These are phyloP conservation scores for Lasius fuliginosus DNA, from an alignment of 2,888 invertebrate genomes.

Conservation along the genomic window DNA sequence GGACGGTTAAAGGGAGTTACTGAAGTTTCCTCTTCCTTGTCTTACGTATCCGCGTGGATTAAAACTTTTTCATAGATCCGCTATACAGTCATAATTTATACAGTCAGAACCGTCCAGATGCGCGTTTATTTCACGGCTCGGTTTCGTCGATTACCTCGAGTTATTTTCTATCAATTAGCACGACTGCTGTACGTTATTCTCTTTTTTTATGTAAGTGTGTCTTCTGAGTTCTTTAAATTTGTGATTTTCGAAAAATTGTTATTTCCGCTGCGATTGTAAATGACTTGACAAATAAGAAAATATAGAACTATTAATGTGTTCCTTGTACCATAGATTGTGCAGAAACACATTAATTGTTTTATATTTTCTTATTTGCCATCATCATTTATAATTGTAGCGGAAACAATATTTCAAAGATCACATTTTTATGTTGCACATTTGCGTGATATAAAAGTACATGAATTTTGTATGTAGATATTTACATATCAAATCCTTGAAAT, in stretches of 20 bases:
- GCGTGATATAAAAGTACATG: neutral
- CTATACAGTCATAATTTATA: conserved; percentile 83
- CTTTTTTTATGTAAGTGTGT: neutral
- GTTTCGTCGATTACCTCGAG: neutral
- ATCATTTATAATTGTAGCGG: neutral
- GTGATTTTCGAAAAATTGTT: neutral
- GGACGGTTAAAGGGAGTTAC: conserved; percentile 65
- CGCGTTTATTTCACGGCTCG: conserved; percentile 63
- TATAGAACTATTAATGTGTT: neutral
- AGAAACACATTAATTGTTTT: neutral
- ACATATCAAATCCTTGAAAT: neutral
- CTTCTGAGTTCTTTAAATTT: neutral
- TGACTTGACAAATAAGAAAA: neutral
- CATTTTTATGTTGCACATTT: neutral
- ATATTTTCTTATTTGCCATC: neutral
- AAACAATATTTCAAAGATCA: neutral
- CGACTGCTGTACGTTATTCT: neutral
- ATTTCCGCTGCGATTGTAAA: neutral
- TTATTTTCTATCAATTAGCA: neutral
- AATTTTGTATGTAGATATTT: neutral
- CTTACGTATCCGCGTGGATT: conserved; percentile 42
- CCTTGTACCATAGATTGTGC: neutral
- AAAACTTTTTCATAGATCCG: conserved; percentile 76
- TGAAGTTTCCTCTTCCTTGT: conserved; percentile 68
- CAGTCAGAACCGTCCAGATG: conserved; percentile 73